Conservation (phyloP, 2,113 vertebrate genomes). For the Erpornis zantholeuca region DNA sequence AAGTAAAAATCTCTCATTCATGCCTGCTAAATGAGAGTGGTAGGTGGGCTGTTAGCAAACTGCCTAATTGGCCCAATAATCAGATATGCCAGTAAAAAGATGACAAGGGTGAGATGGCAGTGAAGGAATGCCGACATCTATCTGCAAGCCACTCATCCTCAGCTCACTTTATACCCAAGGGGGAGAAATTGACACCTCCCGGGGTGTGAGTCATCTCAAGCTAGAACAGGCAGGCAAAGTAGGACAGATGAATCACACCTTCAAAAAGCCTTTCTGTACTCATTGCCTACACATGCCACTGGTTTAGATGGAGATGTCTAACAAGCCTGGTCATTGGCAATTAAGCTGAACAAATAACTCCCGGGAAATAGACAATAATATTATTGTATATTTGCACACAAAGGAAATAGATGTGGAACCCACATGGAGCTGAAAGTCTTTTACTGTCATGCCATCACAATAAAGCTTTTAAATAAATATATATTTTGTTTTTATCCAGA, state of each 20-base stretch:
- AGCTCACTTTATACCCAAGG: background rate
- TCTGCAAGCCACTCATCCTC: background rate
- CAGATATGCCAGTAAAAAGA: background rate
- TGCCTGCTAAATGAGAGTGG: background rate
- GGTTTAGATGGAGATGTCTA: background rate
- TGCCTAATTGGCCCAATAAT: background rate
- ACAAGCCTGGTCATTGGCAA: background rate
- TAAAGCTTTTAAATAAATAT: background rate
- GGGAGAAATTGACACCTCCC: background rate
- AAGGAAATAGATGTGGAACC: background rate
- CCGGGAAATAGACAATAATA: background rate
- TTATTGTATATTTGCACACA: background rate
- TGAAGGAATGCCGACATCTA: background rate
- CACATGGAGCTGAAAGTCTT: background rate
- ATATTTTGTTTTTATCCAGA: background rate
- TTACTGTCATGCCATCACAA: background rate
- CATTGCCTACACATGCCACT: background rate
- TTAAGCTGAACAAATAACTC: background rate
- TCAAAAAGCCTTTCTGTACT: background rate
- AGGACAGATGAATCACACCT: slow-evolving; percentile 22
- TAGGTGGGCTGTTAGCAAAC: slow-evolving; percentile 24
- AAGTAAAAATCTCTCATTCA: background rate
- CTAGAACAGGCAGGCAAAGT: background rate
- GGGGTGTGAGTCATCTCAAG: background rate
- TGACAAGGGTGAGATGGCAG: background rate